Base-by-base conservation (phyloP, 1,140 invertebrate genomes). In the Philotrypesis tridentata region DNA sequence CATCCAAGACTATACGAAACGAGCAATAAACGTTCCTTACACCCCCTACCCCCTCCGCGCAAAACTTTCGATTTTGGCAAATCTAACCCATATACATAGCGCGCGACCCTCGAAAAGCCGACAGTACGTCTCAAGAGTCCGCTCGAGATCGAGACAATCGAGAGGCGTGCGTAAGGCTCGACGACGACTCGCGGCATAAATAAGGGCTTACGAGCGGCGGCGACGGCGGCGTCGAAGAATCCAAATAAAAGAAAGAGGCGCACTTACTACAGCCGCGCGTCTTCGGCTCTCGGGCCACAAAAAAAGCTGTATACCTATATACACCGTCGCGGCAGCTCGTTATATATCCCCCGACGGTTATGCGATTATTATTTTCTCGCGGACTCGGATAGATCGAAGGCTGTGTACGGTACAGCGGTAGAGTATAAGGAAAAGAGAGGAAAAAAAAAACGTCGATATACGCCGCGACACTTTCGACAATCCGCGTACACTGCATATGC, bases 311-410 rank as follows among this genome's bases (percentile, higher is more conserved):
- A 43, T n/a, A n/a, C n/a, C n/a, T 17, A 11, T 37, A 43, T 9
- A 55, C 21, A 55, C 21, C 48, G 3, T 17, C 14, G 40, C 17
- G 6, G 9, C n/a, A 65, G 74, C 61, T 67, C 37, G 75, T 77
- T 77, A 77, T 43, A n/a, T n/a, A n/a, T 33, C 31, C 75, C 12
- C 2, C 61, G 37, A 67, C 61, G 43, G 63, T 77, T 77, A 68
- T 43, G 8, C 17, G 48, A 55, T 77, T 77, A 77, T 77, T 67
- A 63, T 37, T 37, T 14, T 63, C 33, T 67, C 31, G 33, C 60
- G 27, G 2, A 3, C 1, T 25, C 21, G 29, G 55, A 7, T 43
- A 73, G 21, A 76, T 76, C 8, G 73, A 76, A 76, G 23, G 25
- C 2, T n/a, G 31, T 63, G 25, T 76, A n/a, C 60, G 0, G 55